Percentiles rank a stretch among this genome's conserved stretches.
Conservation (phyloP, 2,888 invertebrate species). For the Xylota sylvarum region DNA sequence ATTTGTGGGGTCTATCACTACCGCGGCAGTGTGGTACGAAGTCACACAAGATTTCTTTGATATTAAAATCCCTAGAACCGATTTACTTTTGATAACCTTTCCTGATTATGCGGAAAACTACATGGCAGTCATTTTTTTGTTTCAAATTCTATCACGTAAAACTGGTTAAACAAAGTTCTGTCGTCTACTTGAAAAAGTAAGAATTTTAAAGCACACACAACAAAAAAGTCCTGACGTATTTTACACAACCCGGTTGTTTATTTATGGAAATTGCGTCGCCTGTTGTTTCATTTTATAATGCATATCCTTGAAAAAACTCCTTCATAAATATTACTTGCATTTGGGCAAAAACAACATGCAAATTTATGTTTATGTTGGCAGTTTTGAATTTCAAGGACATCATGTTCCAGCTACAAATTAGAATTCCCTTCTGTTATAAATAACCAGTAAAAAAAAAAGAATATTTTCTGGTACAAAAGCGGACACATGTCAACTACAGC, state of each 20-base stretch:
- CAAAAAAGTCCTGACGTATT: neutral
- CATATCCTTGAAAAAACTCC: neutral
- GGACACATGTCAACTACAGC: neutral
- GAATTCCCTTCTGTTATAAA: neutral
- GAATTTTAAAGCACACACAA: neutral
- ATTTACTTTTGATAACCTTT: too few species aligned
- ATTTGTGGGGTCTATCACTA: too few species aligned
- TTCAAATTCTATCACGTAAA: too few species aligned
- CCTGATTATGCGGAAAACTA: too few species aligned
- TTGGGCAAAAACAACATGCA: neutral
- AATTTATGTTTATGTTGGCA: neutral
- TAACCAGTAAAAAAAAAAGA: neutral
- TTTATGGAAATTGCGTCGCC: neutral
- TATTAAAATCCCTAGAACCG: too few species aligned
- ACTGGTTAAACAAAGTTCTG: too few species aligned
- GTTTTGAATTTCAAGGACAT: neutral
- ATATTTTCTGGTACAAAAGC: neutral
- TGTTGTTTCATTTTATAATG: neutral
- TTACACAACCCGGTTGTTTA: neutral
- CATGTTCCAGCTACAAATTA: neutral
- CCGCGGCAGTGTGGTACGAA: too few species aligned
- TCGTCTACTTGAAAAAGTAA: neutral
- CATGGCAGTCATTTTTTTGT: too few species aligned
- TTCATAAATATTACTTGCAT: neutral
- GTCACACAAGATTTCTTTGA: too few species aligned